Evolutionary conservation across 2,888 invertebrate species (phyloP).

Genomic region (Papilio protenor): DNA sequence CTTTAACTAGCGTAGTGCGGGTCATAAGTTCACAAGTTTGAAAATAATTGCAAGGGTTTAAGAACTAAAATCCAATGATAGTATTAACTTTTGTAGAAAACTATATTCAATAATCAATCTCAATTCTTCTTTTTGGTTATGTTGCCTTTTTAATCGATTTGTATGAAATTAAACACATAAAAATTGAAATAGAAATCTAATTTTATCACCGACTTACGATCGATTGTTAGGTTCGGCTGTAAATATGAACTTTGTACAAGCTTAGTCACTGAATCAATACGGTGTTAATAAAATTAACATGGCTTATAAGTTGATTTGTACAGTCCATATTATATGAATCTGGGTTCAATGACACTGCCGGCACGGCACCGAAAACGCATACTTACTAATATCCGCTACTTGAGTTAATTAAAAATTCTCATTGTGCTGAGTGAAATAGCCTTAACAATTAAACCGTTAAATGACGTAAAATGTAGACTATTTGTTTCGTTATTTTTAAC

Average conservation of each 20-base stretch:
- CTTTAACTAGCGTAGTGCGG: background rate
- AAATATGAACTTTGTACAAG: background rate
- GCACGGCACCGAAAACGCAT: background rate
- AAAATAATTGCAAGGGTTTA: too few species aligned
- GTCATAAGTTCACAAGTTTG: background rate
- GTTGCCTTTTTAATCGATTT: background rate
- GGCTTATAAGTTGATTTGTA: constrained; percentile 2
- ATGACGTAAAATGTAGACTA: background rate
- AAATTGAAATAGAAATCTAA: too few species aligned
- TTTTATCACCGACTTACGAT: too few species aligned
- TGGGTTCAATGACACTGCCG: constrained; percentile 54
- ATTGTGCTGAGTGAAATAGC: background rate
- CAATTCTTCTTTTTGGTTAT: background rate
- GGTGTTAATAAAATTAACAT: constrained; percentile 16
- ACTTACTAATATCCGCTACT: background rate
- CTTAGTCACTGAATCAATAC: constrained; percentile 1
- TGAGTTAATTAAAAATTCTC: constrained; percentile 15
- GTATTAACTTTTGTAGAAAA: background rate
- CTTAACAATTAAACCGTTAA: background rate
- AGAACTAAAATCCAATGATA: background rate
- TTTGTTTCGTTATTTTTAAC: constrained; percentile 12
- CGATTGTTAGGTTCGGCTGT: background rate
- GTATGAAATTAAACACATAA: background rate
- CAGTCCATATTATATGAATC: constrained; percentile 14
- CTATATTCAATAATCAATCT: background rate